Percentiles rank a stretch among this genome's conserved stretches.
Conservation (phyloP, 1,140 invertebrate species). For the Trichoplusia ni region DNA sequence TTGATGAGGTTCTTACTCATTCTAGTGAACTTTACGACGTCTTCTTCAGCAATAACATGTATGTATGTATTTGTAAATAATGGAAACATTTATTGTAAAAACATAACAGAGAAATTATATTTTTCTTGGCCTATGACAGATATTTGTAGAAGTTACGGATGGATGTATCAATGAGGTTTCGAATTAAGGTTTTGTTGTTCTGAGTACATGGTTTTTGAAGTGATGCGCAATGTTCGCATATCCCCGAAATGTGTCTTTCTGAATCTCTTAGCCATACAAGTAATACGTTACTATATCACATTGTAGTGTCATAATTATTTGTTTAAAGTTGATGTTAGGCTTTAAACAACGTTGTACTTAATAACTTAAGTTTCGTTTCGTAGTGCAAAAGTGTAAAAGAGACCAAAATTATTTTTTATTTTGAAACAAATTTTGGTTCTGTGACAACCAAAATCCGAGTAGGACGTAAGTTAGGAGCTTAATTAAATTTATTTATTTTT, state of each 20-base stretch:
- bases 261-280: constrained; percentile 15
- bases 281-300: constrained; percentile 20
- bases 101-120: constrained; percentile 76
- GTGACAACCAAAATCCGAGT: constrained; percentile 69
- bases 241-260: constrained; percentile 10
- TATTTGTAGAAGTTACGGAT: constrained; percentile 64
- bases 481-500: constrained; percentile 75
- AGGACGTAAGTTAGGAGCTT: constrained; percentile 64
- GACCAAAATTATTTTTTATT: constrained; percentile 63
- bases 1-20: constrained; percentile 52
- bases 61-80: constrained; percentile 78
- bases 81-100: constrained; percentile 74
- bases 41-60: constrained; percentile 74
- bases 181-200: constrained; percentile 13
- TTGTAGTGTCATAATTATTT: constrained; percentile 39
- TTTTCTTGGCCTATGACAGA: constrained; percentile 73
- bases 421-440: constrained; percentile 60
- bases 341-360: constrained; percentile 69
- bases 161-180: constrained; percentile 40
- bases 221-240: constrained; percentile 1
- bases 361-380: constrained; percentile 56
- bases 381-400: constrained; percentile 49
- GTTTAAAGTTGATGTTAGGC: constrained; percentile 67
- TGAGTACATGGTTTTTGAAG: neutral
- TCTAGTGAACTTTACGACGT: constrained; percentile 63